Percentiles rank a stretch among this genome's conserved stretches.
phyloP scores from a whole-genome alignment of 2,797 vertebrate genomes.

The Aeoliscus strigatus region DNA sequence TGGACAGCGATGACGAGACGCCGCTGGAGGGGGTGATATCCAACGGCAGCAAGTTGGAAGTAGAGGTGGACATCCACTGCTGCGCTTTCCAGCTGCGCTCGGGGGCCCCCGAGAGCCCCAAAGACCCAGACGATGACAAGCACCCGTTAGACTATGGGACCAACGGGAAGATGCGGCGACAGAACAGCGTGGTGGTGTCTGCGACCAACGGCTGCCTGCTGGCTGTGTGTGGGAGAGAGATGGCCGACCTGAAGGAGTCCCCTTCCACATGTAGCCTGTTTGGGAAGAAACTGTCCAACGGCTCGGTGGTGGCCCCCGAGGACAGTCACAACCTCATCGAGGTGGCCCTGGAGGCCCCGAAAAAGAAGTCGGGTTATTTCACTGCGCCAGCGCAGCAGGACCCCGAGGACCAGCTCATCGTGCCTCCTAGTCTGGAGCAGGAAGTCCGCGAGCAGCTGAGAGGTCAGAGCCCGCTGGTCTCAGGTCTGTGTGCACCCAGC shows the following conservation, averaged over 20 bases:
- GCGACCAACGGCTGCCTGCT: slow-evolving; percentile 79
- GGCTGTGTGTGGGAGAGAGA: slow-evolving; percentile 81
- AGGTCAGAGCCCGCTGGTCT: slow-evolving; percentile 70
- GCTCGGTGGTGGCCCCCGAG: slow-evolving; percentile 90
- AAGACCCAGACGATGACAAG: slow-evolving; percentile 61
- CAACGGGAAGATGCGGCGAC: slow-evolving; percentile 75
- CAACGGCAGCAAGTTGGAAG: slow-evolving; percentile 92
- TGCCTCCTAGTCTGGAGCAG: slow-evolving; percentile 90
- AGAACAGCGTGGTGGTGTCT: slow-evolving; percentile 87
- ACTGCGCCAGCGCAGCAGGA: slow-evolving; percentile 91
- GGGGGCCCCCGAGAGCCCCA: slow-evolving; percentile 57
- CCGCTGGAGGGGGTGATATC: slow-evolving; percentile 90
- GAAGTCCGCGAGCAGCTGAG: slow-evolving; percentile 91
- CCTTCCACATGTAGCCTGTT: slow-evolving; percentile 89
- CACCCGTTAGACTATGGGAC: slow-evolving; percentile 59
- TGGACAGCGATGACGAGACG: slow-evolving; percentile 93
- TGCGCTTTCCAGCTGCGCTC: slow-evolving; percentile 84
- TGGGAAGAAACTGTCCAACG: slow-evolving; percentile 92
- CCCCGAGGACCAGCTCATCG: slow-evolving; percentile 92
- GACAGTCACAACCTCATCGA: slow-evolving; percentile 95
- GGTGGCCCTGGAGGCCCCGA: slow-evolving; percentile 92
- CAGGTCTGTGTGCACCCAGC: slow-evolving; percentile 57
- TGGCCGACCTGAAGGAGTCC: slow-evolving; percentile 86
- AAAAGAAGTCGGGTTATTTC: slow-evolving; percentile 96
- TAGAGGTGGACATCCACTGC: slow-evolving; percentile 97